Evolutionary conservation across 2,888 invertebrate species (phyloP).

Genomic region (Amitus sp.): DNA sequence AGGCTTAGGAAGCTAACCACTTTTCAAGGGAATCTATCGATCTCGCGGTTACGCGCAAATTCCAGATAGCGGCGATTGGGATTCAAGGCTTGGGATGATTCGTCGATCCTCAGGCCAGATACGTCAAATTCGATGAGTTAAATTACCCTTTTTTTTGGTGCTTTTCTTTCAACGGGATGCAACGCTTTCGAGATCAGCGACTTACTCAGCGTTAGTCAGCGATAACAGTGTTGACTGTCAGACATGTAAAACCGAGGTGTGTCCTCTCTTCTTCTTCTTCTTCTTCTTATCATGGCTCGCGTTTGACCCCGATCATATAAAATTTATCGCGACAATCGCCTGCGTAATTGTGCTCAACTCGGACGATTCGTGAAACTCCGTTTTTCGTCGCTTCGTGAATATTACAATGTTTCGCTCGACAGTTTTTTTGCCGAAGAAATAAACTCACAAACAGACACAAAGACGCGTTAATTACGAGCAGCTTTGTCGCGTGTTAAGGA

Average conservation of each 20-base stretch:
- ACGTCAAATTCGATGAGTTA: no score
- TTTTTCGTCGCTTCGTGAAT: no score
- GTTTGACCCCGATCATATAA: conserved; percentile 20
- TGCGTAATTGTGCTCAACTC: background rate
- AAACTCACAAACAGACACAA: no score
- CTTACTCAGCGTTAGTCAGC: conserved; percentile 13
- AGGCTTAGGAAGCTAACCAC: conserved; percentile 15
- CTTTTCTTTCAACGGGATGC: no score
- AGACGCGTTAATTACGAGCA: conserved; percentile 11
- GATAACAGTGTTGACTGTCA: conserved; percentile 28
- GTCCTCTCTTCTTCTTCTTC: no score
- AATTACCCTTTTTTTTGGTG: no score
- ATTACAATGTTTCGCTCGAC: no score
- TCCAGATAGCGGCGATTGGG: conserved; percentile 14
- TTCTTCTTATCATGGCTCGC: conserved; percentile 16
- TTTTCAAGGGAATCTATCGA: conserved; percentile 17
- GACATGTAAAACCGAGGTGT: conserved; percentile 29
- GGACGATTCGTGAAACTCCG: background rate
- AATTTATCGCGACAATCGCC: conserved; percentile 1
- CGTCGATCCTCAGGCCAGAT: background rate
- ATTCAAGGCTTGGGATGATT: conserved; percentile 15
- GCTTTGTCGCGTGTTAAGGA: conserved; percentile 32
- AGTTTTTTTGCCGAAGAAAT: no score
- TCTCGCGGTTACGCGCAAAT: conserved; percentile 19
- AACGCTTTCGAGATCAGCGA: no score